phyloP scores from a whole-genome alignment of 2,888 invertebrate species.

The Cataglyphis rosenhaueri region DNA sequence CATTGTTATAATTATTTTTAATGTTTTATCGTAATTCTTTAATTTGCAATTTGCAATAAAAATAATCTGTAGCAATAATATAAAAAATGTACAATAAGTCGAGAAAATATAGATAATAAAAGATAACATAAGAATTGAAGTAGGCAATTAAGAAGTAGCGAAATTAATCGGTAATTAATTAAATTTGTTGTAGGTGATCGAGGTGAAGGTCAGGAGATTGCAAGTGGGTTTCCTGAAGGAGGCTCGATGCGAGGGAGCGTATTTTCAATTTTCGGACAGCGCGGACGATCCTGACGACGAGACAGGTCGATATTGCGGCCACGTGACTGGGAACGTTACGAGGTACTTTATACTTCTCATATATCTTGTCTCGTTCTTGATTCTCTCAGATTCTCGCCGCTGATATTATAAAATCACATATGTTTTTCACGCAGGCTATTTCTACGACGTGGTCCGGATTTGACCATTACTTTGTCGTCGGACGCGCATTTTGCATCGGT shows the following conservation, averaged over 20 bases:
- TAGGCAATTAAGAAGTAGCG: neutral
- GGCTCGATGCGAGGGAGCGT: constrained; percentile 79
- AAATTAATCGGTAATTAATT: neutral
- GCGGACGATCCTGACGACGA: constrained; percentile 75
- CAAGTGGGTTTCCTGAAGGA: constrained; percentile 80
- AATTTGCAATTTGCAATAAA: neutral
- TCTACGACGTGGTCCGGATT: constrained; percentile 77
- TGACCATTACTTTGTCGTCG: constrained; percentile 79
- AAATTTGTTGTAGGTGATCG: constrained; percentile 74
- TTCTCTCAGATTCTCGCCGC: neutral
- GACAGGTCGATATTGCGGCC: constrained; percentile 80
- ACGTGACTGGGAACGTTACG: constrained; percentile 78
- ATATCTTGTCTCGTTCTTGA: neutral
- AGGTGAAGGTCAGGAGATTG: constrained; percentile 77
- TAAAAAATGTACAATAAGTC: neutral
- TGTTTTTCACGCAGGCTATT: constrained; percentile 71
- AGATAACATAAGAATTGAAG: neutral
- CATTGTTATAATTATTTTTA: neutral
- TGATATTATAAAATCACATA: neutral
- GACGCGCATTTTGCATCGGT: constrained; percentile 79
- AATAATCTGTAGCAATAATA: neutral
- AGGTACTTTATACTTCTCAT: constrained; percentile 70
- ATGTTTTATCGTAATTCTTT: neutral
- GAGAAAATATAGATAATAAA: neutral
- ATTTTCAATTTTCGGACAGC: constrained; percentile 78